Evolutionary conservation across 2,797 vertebrate species (phyloP).

Genomic region (Poeciliopsis paucimaculata): DNA sequence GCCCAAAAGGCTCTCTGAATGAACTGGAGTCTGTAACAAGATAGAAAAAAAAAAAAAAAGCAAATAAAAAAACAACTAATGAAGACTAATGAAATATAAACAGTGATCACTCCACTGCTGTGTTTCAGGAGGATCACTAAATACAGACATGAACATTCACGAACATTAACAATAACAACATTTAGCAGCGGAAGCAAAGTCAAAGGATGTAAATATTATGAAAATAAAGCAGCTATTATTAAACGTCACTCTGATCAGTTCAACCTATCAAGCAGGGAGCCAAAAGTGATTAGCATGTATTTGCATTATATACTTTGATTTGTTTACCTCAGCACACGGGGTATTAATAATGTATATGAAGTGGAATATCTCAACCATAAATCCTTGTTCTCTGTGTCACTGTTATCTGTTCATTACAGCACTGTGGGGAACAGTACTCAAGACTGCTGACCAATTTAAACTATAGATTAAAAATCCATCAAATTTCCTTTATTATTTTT

Average conservation of each 20-base stretch:
- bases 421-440: conserved; percentile 47
- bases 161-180: conserved; percentile 25
- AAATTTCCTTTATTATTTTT: not conserved
- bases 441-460: conserved; percentile 40
- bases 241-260: not conserved
- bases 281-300: conserved; percentile 6
- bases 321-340: conserved; percentile 22
- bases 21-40: not conserved
- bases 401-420: conserved; percentile 40
- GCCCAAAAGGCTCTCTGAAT: not conserved
- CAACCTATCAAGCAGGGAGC: conserved; percentile 5
- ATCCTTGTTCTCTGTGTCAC: conserved; percentile 40
- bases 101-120: not conserved
- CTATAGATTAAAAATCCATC: conserved; percentile 34
- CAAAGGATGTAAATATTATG: not conserved
- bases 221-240: conserved; percentile 6
- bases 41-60: not conserved
- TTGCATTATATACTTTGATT: conserved; percentile 6
- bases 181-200: conserved; percentile 16
- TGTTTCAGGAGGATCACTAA: not conserved
- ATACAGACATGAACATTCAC: conserved; percentile 23
- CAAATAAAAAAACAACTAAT: not conserved
- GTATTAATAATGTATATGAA: conserved; percentile 26
- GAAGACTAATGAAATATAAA: not conserved
- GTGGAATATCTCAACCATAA: conserved; percentile 27